Percentiles rank a stretch among this genome's conserved stretches.
These are phyloP conservation scores for Orestias chungarensis DNA, from an alignment of 2,797 vertebrate genomes.

Conservation along the genomic window DNA sequence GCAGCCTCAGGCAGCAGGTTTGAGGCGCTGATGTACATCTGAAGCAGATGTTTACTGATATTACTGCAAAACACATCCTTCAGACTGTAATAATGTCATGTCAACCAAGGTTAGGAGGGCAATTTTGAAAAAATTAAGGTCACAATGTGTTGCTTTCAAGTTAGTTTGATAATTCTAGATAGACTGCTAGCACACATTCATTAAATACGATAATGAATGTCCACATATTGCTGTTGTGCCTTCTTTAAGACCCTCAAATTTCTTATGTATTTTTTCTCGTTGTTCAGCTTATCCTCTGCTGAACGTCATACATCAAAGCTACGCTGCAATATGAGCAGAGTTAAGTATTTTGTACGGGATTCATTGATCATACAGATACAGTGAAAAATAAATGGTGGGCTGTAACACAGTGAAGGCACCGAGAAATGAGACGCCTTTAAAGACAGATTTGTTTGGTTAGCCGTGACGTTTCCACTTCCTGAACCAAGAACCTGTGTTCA, in stretches of 20 bases:
- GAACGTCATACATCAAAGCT: conserved; percentile 2
- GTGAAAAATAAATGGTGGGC: conserved; percentile 18
- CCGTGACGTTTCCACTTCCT: conserved; percentile 5
- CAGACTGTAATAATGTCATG: neutral
- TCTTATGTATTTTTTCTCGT: neutral
- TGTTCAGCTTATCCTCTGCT: neutral
- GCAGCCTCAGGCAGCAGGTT: too few relatives aligned
- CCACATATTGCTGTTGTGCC: neutral
- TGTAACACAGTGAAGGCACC: conserved; percentile 6
- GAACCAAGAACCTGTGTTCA: conserved; percentile 10
- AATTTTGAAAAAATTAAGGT: too few relatives aligned
- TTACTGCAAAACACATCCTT: neutral
- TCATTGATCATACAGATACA: conserved; percentile 44
- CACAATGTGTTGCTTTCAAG: neutral
- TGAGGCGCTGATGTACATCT: neutral
- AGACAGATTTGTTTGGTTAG: conserved; percentile 39
- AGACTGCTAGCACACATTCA: neutral
- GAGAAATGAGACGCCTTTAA: conserved; percentile 34
- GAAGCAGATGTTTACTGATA: neutral
- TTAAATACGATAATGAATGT: neutral
- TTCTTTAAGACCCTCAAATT: neutral
- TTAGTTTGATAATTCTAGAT: neutral
- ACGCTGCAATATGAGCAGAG: neutral
- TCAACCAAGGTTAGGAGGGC: neutral
- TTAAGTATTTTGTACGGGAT: neutral